Evolutionary conservation across 2,888 invertebrate genomes (phyloP).

Genomic region (Xestia sexstrigata): DNA sequence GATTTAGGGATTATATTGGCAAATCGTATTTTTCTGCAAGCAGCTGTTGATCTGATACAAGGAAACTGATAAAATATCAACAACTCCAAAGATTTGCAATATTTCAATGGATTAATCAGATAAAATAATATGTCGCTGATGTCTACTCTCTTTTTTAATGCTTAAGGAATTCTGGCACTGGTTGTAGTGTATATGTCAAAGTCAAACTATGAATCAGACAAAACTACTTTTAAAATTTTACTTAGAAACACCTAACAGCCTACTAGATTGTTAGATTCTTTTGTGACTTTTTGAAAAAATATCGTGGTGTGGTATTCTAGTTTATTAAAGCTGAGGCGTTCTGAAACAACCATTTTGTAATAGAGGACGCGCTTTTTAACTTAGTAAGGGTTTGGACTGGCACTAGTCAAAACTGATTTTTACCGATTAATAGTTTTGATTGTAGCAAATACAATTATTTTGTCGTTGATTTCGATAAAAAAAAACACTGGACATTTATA

Average conservation of each 20-base stretch:
- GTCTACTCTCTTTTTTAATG: conserved; percentile 53
- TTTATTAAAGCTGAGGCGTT: too few relatives aligned
- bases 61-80: conserved; percentile 38
- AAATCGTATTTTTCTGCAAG: conserved; percentile 5
- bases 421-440: too few relatives aligned
- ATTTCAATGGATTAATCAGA: conserved; percentile 51
- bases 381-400: too few relatives aligned
- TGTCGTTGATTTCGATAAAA: too few relatives aligned
- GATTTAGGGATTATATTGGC: neutral
- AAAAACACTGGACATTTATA: too few relatives aligned
- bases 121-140: neutral
- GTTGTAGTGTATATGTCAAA: neutral
- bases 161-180: neutral
- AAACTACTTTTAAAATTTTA: neutral
- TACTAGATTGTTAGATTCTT: neutral
- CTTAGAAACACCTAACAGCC: neutral
- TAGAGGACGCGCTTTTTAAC: too few relatives aligned
- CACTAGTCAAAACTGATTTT: too few relatives aligned
- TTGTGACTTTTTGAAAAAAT: too few relatives aligned
- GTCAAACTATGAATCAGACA: neutral
- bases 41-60: neutral
- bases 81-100: conserved; percentile 18
- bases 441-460: too few relatives aligned
- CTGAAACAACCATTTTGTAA: too few relatives aligned
- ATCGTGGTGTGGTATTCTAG: neutral